Percentiles rank a stretch among this genome's conserved stretches.
Conservation (phyloP, 2,113 vertebrate species). For the Pyrgilauda ruficollis region DNA sequence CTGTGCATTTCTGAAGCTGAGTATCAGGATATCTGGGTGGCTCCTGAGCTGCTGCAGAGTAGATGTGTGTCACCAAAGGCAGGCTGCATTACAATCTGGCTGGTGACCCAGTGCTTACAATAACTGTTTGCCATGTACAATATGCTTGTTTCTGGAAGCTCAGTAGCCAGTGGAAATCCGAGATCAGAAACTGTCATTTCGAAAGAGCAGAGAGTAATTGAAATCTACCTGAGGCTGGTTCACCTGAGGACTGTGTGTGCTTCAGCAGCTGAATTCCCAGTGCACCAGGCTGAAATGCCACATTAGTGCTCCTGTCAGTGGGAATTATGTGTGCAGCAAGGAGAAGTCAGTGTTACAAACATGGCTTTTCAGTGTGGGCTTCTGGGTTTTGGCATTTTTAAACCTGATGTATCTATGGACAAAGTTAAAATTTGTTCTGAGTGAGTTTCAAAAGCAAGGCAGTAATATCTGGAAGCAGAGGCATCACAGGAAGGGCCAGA, state of each 20-base stretch:
- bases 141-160: not conserved
- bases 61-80: not conserved
- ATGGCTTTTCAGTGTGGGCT: not conserved
- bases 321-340: not conserved
- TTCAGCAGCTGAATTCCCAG: not conserved
- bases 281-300: not conserved
- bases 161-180: not conserved
- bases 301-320: not conserved
- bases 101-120: not conserved
- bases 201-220: constrained; percentile 12
- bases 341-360: not conserved
- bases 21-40: not conserved
- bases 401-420: not conserved
- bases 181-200: constrained; percentile 20
- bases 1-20: not conserved
- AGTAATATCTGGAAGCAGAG: not conserved
- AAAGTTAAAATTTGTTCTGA: not conserved
- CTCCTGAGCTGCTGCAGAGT: not conserved
- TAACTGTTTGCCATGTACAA: not conserved
- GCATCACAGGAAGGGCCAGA: not conserved
- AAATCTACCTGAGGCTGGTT: constrained; percentile 18
- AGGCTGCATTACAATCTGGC: constrained; percentile 5
- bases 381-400: not conserved
- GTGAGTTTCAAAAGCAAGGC: not conserved
- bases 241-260: not conserved